Evolutionary conservation across 2,888 invertebrate genomes (phyloP), one percentile per base, ranked within the genome.

Genomic region (Calliphora vomitoria): DNA sequence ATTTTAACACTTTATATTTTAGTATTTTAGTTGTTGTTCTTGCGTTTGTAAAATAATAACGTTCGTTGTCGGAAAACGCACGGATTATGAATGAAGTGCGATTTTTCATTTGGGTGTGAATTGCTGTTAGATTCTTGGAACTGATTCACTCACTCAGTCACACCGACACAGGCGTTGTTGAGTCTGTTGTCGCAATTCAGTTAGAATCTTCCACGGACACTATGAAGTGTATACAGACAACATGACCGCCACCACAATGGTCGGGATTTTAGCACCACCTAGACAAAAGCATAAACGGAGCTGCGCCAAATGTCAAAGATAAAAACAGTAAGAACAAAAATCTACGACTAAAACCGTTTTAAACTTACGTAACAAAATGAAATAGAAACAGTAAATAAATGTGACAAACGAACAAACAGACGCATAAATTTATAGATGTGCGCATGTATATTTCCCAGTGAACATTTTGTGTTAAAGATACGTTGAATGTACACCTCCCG

Each of bases 41-140:
- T 80, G 83, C 82, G 81, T 81, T 87, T 72, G 78, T 62, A 69
- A 85, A 79, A 64, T 79, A 58, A 89, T 89, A 88, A 88, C 76
- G 92, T 89, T 91, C 91, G 91, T 92, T 91, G 90, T 91, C 91
- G 91, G 91, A 90, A 92, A 91, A 91, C 92, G 91, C 91, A 92
- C 92, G 89, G 91, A 91, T 90, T 89, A 90, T 91, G 92, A 93
- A 93, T 93, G 92, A 92, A 91, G 91, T 92, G 92, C 90, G 92
- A 92, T 89, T 91, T 93, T 90, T 91, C 90, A 91, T 92, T 91
- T 92, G 92, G 92, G 92, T 93, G 93, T 93, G 93, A 93, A 92
- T 93, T 92, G 91, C 90, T 92, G 93, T 93, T 93, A 93, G 93
- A 93, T 93, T 93, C 92, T 91, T 90, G 91, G 93, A 93, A 93